Conservation (phyloP, 2,797 vertebrate genomes). For the Sebastes nivosus region DNA sequence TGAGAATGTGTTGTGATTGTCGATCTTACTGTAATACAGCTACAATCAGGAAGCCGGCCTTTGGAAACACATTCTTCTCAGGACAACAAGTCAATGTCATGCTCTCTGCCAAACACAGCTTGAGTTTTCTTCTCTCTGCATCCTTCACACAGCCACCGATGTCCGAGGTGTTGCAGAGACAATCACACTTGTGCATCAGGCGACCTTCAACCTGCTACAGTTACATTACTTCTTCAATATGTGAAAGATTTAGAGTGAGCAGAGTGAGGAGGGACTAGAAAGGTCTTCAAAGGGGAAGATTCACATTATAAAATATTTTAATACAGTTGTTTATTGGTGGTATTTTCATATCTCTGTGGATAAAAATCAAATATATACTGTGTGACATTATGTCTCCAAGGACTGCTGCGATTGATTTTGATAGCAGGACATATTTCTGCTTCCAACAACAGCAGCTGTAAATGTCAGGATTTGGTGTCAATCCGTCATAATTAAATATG, state of each 20-base stretch:
- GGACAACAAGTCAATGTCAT: not conserved
- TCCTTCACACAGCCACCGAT: not conserved
- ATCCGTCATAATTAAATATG: slow-evolving; percentile 1
- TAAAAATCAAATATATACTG: slow-evolving; percentile 3
- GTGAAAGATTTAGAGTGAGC: not conserved
- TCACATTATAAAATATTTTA: slow-evolving; percentile 10
- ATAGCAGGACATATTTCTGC: slow-evolving; percentile 17
- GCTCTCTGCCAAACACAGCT: not conserved
- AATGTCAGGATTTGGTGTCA: slow-evolving; percentile 24
- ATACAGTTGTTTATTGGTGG: slow-evolving; percentile 9
- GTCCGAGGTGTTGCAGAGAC: not conserved
- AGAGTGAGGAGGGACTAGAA: no score
- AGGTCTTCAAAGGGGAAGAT: not conserved
- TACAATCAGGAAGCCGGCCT: not conserved
- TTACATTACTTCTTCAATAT: not conserved
- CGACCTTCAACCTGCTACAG: not conserved
- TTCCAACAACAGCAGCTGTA: slow-evolving; percentile 23
- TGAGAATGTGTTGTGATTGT: not conserved
- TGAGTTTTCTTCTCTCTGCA: not conserved
- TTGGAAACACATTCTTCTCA: not conserved
- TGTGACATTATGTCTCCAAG: slow-evolving; percentile 29
- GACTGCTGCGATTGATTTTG: slow-evolving; percentile 36
- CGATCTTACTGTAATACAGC: not conserved
- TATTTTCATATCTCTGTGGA: slow-evolving; percentile 14
- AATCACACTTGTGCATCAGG: not conserved